Percentiles rank a stretch among this genome's conserved stretches.
phyloP scores from a whole-genome alignment of 2,888 invertebrate genomes.

The Drosophila monieri region DNA sequence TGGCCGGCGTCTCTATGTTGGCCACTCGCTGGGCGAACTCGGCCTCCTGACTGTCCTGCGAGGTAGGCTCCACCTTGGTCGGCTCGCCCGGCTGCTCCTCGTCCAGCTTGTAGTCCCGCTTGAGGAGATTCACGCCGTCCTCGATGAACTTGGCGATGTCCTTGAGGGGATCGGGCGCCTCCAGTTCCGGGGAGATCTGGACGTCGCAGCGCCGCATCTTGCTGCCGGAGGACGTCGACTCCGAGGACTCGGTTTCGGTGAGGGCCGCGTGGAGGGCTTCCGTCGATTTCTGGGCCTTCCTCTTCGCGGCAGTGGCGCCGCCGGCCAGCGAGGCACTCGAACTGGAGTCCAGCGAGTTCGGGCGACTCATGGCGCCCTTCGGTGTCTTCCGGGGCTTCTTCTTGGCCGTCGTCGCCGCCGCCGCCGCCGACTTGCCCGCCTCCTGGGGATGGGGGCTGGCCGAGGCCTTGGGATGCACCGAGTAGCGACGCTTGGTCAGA shows the following conservation, averaged over 20 bases:
- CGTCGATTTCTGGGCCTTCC: slow-evolving; percentile 4
- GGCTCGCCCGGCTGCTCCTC: slow-evolving; percentile 38
- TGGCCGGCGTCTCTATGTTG: slow-evolving; percentile 71
- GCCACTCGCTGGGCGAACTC: slow-evolving; percentile 56
- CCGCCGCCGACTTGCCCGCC: not conserved
- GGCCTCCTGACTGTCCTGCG: slow-evolving; percentile 27
- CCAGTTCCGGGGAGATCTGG: slow-evolving; percentile 42
- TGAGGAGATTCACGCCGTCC: slow-evolving; percentile 81
- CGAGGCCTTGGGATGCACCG: slow-evolving; percentile 53
- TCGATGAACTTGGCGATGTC: slow-evolving; percentile 83
- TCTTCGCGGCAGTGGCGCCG: not conserved
- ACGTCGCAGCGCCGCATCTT: slow-evolving; percentile 23
- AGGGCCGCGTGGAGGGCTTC: slow-evolving; percentile 23
- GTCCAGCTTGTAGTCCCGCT: slow-evolving; percentile 77
- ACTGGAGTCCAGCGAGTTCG: slow-evolving; percentile 45
- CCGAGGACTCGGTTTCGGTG: slow-evolving; percentile 47
- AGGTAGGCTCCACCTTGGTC: not conserved
- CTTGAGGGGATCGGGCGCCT: slow-evolving; percentile 76
- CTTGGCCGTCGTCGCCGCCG: not conserved
- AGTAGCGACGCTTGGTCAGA: slow-evolving; percentile 50
- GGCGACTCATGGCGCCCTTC: slow-evolving; percentile 4
- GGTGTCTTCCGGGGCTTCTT: slow-evolving; percentile 18
- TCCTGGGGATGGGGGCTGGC: slow-evolving; percentile 27
- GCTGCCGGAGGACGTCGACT: slow-evolving; percentile 38
- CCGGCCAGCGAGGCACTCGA: slow-evolving; percentile 23